phyloP scores from a whole-genome alignment of 2,797 vertebrate species.

The Melanotaenia maccullochi region DNA sequence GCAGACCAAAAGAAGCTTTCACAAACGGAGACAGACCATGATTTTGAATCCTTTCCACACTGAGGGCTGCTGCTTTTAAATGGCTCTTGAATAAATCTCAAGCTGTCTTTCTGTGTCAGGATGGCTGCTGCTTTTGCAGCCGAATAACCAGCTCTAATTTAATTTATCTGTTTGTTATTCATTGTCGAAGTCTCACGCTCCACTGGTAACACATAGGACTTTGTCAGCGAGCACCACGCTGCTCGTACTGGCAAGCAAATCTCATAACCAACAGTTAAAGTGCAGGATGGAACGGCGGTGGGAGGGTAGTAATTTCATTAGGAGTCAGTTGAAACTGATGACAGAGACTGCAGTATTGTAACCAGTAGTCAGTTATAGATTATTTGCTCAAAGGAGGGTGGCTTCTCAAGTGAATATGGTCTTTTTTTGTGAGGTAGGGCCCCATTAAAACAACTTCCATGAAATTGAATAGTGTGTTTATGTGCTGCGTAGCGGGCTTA shows the following conservation, averaged over 20 bases:
- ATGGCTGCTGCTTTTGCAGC: constrained; percentile 25
- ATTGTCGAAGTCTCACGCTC: constrained; percentile 45
- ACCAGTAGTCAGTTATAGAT: constrained; percentile 46
- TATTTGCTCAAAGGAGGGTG: constrained; percentile 47
- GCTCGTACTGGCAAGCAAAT: constrained; percentile 57
- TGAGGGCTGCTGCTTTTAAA: constrained; percentile 15
- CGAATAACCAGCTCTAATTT: constrained; percentile 34
- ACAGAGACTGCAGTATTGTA: constrained; percentile 51
- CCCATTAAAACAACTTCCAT: constrained; percentile 68
- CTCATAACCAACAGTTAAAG: constrained; percentile 68
- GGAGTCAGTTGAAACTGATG: constrained; percentile 58
- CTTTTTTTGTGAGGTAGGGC: constrained; percentile 25
- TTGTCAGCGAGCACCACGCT: constrained; percentile 32
- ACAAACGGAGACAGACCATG: constrained; percentile 4
- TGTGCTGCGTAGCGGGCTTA: constrained; percentile 41
- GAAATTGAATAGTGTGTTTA: constrained; percentile 70
- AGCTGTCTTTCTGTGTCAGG: constrained; percentile 27
- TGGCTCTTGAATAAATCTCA: constrained; percentile 25
- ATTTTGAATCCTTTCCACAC: constrained; percentile 12
- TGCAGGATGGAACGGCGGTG: constrained; percentile 54
- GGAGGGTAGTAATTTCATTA: constrained; percentile 69
- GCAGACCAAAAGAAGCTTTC: constrained; percentile 24
- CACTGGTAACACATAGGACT: constrained; percentile 41
- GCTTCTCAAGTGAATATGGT: constrained; percentile 50
- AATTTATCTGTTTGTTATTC: constrained; percentile 53